These are phyloP conservation scores for Alectoris magna DNA, from an alignment of 2,797 vertebrate species.

Conservation along the genomic window DNA sequence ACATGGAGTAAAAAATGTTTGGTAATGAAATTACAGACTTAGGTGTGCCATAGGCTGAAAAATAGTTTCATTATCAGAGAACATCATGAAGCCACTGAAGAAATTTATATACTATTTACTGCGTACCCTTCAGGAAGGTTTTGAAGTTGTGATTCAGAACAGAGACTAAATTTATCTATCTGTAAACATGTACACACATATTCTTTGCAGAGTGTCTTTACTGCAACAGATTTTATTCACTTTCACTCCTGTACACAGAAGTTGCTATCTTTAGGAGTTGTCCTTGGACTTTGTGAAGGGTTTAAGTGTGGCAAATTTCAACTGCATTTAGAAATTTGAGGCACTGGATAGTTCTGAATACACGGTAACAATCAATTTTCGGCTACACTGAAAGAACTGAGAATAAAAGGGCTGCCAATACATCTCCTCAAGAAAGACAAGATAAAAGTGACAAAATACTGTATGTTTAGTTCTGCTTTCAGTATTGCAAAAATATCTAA, in stretches of 20 bases:
- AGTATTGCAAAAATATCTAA: neutral
- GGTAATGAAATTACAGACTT: neutral
- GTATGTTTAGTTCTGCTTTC: neutral
- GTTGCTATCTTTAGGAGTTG: neutral
- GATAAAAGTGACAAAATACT: neutral
- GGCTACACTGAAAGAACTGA: neutral
- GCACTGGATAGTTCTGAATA: neutral
- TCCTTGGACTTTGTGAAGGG: neutral
- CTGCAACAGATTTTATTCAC: neutral
- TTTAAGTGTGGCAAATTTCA: neutral
- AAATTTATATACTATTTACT: neutral
- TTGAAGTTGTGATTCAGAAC: neutral
- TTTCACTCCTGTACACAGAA: neutral
- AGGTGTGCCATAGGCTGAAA: neutral
- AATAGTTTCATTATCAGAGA: neutral
- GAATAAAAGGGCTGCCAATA: neutral
- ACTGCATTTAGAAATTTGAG: neutral
- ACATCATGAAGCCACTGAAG: neutral
- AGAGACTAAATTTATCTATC: neutral
- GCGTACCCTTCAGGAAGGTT: neutral
- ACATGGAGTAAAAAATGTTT: neutral
- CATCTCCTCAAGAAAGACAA: neutral
- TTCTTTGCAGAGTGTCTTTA: neutral
- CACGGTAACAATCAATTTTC: neutral
- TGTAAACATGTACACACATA: neutral